A percentile compares a stretch with the other conserved stretches of the same genome.
Conservation (phyloP, 2,113 vertebrate genomes). For the Taxidea taxus region DNA sequence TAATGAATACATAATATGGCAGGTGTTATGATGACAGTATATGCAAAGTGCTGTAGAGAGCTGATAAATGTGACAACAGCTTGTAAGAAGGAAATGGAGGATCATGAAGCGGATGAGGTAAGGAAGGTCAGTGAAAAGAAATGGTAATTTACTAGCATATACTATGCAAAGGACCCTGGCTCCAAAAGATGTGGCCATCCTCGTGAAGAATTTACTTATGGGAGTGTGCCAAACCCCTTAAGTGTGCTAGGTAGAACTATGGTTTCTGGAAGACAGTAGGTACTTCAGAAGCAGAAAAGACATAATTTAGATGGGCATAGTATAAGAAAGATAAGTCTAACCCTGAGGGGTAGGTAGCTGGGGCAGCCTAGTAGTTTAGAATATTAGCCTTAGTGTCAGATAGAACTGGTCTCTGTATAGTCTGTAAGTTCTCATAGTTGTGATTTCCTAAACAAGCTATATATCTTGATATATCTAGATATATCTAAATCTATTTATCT, state of each 20-base stretch:
- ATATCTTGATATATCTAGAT: background rate
- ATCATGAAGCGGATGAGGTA: background rate
- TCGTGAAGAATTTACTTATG: background rate
- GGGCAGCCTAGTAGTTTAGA: background rate
- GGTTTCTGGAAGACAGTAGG: background rate
- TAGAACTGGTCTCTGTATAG: background rate
- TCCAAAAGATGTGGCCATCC: background rate
- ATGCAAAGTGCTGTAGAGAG: background rate
- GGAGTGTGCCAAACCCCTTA: background rate
- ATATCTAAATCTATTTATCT: too few species aligned
- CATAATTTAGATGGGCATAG: background rate
- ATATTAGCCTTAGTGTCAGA: background rate
- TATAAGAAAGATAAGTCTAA: background rate
- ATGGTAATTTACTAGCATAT: background rate
- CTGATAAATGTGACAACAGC: background rate
- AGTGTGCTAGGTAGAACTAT: background rate
- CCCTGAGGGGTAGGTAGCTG: background rate
- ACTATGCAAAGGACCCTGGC: background rate
- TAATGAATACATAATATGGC: background rate
- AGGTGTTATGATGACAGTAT: background rate
- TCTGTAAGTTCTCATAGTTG: background rate
- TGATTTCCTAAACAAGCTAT: background rate
- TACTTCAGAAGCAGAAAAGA: background rate
- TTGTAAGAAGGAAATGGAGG: background rate
- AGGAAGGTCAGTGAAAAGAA: background rate